A percentile compares a stretch with the other conserved stretches of the same genome.
Evolutionary conservation across 2,888 invertebrate species (phyloP).

Genomic region (Autographa pulchrina): DNA sequence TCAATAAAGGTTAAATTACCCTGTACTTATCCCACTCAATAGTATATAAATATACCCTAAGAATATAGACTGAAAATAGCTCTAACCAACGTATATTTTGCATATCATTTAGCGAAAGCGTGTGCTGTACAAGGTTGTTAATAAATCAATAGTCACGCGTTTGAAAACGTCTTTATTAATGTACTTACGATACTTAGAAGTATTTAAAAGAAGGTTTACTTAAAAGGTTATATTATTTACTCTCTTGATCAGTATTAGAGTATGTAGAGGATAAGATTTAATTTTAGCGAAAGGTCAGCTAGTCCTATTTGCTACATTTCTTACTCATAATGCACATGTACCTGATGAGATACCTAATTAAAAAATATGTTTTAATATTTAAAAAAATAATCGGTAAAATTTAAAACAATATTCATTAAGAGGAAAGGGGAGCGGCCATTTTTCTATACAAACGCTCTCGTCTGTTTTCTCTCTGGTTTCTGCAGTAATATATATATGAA

Average conservation of each 20-base stretch:
- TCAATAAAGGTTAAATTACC: conserved; percentile 22
- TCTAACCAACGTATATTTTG: conserved; percentile 58
- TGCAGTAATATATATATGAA: too few relatives aligned
- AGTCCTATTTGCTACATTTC: too few relatives aligned
- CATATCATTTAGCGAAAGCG: conserved; percentile 78
- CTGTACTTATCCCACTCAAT: conserved; percentile 24
- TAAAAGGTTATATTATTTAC: neutral
- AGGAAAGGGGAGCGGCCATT: too few relatives aligned
- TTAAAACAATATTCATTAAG: too few relatives aligned
- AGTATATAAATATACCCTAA: conserved; percentile 35
- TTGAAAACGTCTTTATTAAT: conserved; percentile 44
- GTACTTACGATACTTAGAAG: conserved; percentile 21
- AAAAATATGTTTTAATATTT: too few relatives aligned
- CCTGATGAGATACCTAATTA: too few relatives aligned
- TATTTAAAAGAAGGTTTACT: conserved; percentile 15
- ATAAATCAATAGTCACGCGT: conserved; percentile 68
- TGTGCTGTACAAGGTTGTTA: conserved; percentile 76
- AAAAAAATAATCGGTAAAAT: too few relatives aligned
- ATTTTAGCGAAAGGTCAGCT: neutral
- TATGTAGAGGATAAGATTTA: neutral
- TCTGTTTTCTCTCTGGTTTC: too few relatives aligned
- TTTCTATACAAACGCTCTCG: too few relatives aligned
- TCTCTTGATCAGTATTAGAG: neutral
- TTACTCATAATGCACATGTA: too few relatives aligned
- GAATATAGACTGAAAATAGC: conserved; percentile 48